Conservation (phyloP, 1,140 invertebrate species). For the Drosophila subpulchrella region DNA sequence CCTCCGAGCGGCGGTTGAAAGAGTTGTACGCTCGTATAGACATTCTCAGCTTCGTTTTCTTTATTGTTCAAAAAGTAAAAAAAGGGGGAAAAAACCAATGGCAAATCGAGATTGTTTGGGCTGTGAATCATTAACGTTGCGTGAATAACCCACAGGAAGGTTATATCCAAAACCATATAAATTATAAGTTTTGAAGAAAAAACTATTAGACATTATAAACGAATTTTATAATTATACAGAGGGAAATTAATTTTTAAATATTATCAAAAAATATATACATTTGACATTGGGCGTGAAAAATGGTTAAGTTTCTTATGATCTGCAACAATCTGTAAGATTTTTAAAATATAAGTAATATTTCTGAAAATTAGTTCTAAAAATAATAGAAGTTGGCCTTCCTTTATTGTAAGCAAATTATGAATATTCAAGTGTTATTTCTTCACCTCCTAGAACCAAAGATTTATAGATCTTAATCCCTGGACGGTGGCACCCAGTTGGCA, state of each 20-base stretch:
- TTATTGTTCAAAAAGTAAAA: conserved; percentile 21
- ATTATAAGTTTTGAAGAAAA: too few species aligned
- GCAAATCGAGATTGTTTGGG: conserved; percentile 1
- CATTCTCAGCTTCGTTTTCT: conserved; percentile 37
- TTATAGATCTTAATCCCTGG: conserved; percentile 7
- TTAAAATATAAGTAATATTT: too few species aligned
- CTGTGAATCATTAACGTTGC: conserved; percentile 36
- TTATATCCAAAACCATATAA: not conserved
- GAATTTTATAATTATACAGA: too few species aligned
- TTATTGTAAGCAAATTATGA: too few species aligned
- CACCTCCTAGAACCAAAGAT: conserved; percentile 4
- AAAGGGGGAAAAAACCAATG: conserved; percentile 15
- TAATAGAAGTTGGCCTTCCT: too few species aligned
- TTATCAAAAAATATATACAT: too few species aligned
- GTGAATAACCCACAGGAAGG: conserved; percentile 9
- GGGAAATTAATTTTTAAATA: too few species aligned
- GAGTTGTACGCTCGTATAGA: conserved; percentile 34
- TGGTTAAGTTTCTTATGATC: too few species aligned
- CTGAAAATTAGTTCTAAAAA: too few species aligned
- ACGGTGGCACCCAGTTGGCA: conserved; percentile 25
- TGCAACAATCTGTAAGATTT: too few species aligned
- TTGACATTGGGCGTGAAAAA: too few species aligned
- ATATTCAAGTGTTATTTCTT: not conserved
- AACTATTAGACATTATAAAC: too few species aligned
- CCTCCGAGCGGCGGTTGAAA: conserved; percentile 20